Evolutionary conservation across 2,888 invertebrate species (phyloP).

Genomic region (Xestoiulus laeticollis): DNA sequence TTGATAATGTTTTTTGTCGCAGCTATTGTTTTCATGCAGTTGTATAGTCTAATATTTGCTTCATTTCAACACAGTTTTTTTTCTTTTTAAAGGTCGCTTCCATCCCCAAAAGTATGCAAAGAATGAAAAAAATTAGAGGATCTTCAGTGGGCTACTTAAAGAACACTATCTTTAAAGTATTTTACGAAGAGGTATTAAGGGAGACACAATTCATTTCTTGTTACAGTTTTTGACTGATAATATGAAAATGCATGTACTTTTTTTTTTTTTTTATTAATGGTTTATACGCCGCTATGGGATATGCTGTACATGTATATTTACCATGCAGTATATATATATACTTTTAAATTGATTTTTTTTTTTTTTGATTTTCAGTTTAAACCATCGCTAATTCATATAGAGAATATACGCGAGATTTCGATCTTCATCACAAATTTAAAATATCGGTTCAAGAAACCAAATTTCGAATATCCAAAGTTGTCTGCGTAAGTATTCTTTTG

Average conservation of each 20-base stretch:
- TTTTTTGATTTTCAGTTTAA: slow-evolving; percentile 43
- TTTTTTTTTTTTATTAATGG: too few species aligned
- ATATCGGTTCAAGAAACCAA: slow-evolving; percentile 29
- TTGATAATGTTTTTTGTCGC: too few species aligned
- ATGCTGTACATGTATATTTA: too few species aligned
- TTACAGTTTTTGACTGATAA: background rate
- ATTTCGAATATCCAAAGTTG: slow-evolving; percentile 7
- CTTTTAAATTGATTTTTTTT: too few species aligned
- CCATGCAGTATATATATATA: background rate
- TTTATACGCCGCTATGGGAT: too few species aligned
- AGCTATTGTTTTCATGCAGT: too few species aligned
- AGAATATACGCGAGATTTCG: background rate
- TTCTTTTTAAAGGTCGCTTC: slow-evolving; percentile 48
- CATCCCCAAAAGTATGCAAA: too few species aligned
- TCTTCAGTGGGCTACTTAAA: slow-evolving; percentile 48
- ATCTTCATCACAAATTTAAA: background rate
- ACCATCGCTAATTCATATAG: slow-evolving; percentile 42
- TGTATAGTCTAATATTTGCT: too few species aligned
- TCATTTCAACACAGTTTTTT: background rate
- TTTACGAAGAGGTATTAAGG: slow-evolving; percentile 48
- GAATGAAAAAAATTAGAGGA: slow-evolving; percentile 44
- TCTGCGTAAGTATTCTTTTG: background rate
- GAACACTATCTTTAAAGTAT: background rate
- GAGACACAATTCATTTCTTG: background rate
- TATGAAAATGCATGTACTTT: background rate